Percentiles rank a stretch among this genome's conserved stretches.
phyloP scores from a whole-genome alignment of 2,113 vertebrate species.

The Lutjanus erythropterus region DNA sequence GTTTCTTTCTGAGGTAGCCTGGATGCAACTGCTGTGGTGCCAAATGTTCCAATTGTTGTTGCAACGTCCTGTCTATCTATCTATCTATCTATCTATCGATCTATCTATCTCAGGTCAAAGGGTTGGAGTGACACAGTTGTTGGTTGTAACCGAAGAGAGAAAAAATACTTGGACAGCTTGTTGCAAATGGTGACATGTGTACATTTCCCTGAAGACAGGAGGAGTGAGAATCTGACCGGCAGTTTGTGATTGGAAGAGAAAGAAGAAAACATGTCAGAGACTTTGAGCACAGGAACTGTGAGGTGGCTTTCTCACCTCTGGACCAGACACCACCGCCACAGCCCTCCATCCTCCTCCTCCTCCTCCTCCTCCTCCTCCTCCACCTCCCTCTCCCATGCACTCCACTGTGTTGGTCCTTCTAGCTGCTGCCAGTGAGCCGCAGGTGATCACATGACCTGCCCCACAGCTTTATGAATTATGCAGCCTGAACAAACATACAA shows the following conservation, averaged over 20 bases:
- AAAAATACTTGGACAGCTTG: too few relatives aligned
- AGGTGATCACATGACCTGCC: constrained; percentile 83
- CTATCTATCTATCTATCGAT: not conserved
- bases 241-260: constrained; percentile 15
- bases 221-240: not conserved
- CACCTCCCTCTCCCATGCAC: constrained; percentile 24
- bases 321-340: not conserved
- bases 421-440: constrained; percentile 71
- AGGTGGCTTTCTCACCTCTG: constrained; percentile 24
- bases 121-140: not conserved
- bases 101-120: too few relatives aligned
- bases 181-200: constrained; percentile 14
- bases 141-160: not conserved
- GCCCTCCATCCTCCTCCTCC: not conserved
- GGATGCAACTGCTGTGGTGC: too few relatives aligned
- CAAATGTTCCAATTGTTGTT: too few relatives aligned
- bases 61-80: too few relatives aligned
- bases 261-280: constrained; percentile 4
- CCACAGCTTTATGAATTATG: constrained; percentile 90
- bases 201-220: constrained; percentile 7
- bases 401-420: constrained; percentile 62
- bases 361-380: not conserved
- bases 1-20: too few relatives aligned
- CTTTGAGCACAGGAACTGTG: not conserved
- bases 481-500: constrained; percentile 90